Evolutionary conservation across 2,797 vertebrate genomes (phyloP).

Genomic region (Leptoclinus maculatus): DNA sequence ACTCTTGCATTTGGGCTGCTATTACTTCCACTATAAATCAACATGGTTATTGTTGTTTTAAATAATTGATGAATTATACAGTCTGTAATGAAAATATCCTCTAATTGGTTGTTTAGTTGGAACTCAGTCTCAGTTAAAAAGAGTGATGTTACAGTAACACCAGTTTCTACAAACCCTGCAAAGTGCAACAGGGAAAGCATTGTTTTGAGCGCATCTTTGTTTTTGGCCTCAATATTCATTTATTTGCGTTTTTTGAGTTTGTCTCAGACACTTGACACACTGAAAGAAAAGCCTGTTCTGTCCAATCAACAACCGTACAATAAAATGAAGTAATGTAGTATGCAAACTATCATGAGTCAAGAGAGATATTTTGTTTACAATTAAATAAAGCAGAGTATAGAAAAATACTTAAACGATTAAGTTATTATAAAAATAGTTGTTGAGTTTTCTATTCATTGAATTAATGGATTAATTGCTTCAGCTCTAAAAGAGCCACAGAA

Average conservation of each 20-base stretch:
- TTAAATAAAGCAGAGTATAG: background rate
- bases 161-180: background rate
- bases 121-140: background rate
- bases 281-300: background rate
- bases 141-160: background rate
- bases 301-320: background rate
- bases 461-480: background rate
- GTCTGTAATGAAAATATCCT: background rate
- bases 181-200: background rate
- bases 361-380: background rate
- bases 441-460: background rate
- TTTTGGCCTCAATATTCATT: background rate
- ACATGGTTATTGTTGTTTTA: background rate
- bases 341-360: background rate
- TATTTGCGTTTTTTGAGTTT: background rate
- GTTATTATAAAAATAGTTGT: background rate
- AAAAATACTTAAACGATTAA: background rate
- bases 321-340: background rate
- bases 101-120: background rate
- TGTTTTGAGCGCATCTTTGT: background rate
- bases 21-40: background rate
- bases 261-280: background rate
- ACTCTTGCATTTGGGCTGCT: background rate
- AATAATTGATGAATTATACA: background rate
- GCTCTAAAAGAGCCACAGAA: background rate